Conservation (phyloP, 2,888 invertebrate genomes). For the Clusia tigrina region DNA sequence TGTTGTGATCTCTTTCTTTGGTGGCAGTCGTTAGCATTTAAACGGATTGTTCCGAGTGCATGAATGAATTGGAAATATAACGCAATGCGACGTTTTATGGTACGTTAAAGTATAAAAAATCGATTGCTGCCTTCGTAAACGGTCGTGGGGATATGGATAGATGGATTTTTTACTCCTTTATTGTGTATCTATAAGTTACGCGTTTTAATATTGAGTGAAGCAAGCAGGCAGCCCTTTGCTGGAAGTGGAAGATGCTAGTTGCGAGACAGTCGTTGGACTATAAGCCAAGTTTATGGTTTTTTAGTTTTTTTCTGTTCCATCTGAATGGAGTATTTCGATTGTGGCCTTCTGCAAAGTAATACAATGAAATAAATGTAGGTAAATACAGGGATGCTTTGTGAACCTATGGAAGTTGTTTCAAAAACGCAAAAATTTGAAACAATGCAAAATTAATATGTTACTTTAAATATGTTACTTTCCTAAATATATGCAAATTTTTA, state of each 20-base stretch:
- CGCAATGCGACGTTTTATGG: conserved; percentile 26
- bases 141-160: background rate
- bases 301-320: background rate
- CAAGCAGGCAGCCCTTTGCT: too few relatives aligned
- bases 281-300: conserved; percentile 23
- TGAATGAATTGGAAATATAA: conserved; percentile 31
- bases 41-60: conserved; percentile 28
- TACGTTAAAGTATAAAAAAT: conserved; percentile 39
- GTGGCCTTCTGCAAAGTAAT: too few relatives aligned
- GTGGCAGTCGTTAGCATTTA: conserved; percentile 23
- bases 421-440: too few relatives aligned
- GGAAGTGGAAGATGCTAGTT: background rate
- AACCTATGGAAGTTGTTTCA: too few relatives aligned
- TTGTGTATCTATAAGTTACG: background rate
- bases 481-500: too few relatives aligned
- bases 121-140: conserved; percentile 30
- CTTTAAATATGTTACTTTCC: too few relatives aligned
- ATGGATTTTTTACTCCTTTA: background rate
- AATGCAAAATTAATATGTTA: too few relatives aligned
- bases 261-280: conserved; percentile 23
- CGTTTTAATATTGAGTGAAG: too few relatives aligned
- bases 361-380: too few relatives aligned
- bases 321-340: too few relatives aligned
- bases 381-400: too few relatives aligned
- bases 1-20: conserved; percentile 31